phyloP scores from a whole-genome alignment of 35 echinoderm and acorn worm genomes.

The Stichopus chloronotus region DNA sequence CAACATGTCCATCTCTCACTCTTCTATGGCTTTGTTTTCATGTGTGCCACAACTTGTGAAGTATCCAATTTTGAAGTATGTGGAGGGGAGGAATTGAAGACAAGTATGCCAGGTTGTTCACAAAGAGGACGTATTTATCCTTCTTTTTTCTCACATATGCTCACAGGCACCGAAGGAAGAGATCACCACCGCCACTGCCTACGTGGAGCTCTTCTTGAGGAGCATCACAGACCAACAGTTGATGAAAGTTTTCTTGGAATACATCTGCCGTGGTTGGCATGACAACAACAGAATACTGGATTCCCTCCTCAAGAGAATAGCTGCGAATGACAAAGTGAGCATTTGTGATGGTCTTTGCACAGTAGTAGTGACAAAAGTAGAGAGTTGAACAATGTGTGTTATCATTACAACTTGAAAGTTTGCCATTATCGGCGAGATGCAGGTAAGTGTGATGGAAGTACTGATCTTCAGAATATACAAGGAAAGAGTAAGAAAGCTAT shows the following conservation, averaged over 20 bases:
- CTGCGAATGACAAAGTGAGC: slow-evolving; percentile 76
- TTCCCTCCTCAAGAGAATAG: slow-evolving; percentile 79
- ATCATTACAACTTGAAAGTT: no score
- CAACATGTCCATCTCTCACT: no score
- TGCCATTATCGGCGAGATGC: no score
- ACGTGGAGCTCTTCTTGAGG: slow-evolving; percentile 88
- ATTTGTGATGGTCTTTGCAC: no score
- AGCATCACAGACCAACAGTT: slow-evolving; percentile 81
- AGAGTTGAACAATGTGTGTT: no score
- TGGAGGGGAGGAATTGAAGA: not conserved
- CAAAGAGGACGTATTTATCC: not conserved
- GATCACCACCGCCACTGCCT: slow-evolving; percentile 90
- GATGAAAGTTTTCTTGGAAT: slow-evolving; percentile 86
- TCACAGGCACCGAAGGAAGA: slow-evolving; percentile 74
- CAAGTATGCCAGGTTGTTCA: not conserved
- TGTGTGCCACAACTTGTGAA: not conserved
- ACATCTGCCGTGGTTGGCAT: slow-evolving; percentile 84
- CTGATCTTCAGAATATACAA: no score
- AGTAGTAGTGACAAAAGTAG: no score
- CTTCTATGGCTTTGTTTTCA: not conserved
- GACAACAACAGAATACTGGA: slow-evolving; percentile 85
- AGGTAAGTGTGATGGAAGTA: no score
- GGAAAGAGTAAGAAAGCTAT: no score
- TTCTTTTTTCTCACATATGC: not conserved
- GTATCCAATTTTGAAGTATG: not conserved